A percentile compares a stretch with the other conserved stretches of the same genome.
These are phyloP conservation scores for Siphlonurus alternatus DNA, from an alignment of 2,888 invertebrate species.

Conservation along the genomic window DNA sequence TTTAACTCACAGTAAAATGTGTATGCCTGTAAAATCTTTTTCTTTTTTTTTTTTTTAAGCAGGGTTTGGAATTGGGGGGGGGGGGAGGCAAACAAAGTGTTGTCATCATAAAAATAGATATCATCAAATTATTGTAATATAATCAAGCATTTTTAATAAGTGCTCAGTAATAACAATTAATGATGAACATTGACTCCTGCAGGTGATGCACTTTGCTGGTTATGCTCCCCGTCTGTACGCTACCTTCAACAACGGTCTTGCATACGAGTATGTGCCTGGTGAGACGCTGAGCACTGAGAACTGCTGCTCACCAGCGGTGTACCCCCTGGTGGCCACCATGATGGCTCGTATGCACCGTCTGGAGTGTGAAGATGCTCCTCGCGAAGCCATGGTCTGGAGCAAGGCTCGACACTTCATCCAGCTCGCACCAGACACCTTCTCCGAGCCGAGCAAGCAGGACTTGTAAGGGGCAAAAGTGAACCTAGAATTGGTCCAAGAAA, in stretches of 20 bases:
- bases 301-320: conserved; percentile 46
- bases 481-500: too few relatives aligned
- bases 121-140: too few relatives aligned
- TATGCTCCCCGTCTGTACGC: conserved; percentile 78
- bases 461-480: conserved; percentile 39
- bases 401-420: conserved; percentile 56
- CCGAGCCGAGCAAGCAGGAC: conserved; percentile 45
- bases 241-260: conserved; percentile 83
- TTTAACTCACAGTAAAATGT: too few relatives aligned
- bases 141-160: too few relatives aligned
- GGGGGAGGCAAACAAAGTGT: too few relatives aligned
- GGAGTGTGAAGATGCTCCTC: conserved; percentile 26
- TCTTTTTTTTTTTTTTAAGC: too few relatives aligned
- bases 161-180: too few relatives aligned
- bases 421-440: conserved; percentile 53
- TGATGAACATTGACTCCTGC: too few relatives aligned
- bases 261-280: conserved; percentile 77
- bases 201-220: conserved; percentile 50
- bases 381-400: conserved; percentile 54
- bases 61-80: too few relatives aligned
- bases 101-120: too few relatives aligned
- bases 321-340: conserved; percentile 55
- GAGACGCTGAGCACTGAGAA: conserved; percentile 48
- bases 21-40: too few relatives aligned
- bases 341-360: conserved; percentile 74